These are phyloP conservation scores for Invenusta paracnida DNA, from an alignment of 2,888 invertebrate species.

Conservation along the genomic window DNA sequence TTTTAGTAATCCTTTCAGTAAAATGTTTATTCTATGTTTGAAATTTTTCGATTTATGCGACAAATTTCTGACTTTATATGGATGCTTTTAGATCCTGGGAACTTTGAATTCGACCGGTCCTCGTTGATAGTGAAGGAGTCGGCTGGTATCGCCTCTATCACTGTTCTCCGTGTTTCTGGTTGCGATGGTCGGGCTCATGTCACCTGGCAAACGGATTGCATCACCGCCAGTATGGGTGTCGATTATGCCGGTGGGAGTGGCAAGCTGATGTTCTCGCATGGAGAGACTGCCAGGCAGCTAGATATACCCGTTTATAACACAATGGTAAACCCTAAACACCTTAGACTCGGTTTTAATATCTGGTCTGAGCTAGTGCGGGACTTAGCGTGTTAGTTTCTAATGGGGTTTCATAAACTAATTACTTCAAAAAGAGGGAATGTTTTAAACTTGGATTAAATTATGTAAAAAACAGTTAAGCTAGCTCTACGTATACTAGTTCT, in stretches of 20 bases:
- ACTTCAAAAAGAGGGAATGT: too few relatives aligned
- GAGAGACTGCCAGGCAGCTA: constrained; percentile 63
- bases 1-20: too few relatives aligned
- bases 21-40: too few relatives aligned
- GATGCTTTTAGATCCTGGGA: constrained; percentile 63
- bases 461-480: too few relatives aligned
- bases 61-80: too few relatives aligned
- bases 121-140: constrained; percentile 65
- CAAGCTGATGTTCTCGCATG: constrained; percentile 59
- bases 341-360: too few relatives aligned
- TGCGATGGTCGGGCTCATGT: constrained; percentile 64
- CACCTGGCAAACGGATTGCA: constrained; percentile 65
- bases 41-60: too few relatives aligned
- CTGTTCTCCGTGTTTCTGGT: constrained; percentile 63
- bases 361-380: too few relatives aligned
- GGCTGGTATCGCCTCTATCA: constrained; percentile 62
- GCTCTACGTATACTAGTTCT: too few relatives aligned
- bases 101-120: constrained; percentile 64
- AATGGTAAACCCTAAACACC: constrained; percentile 61
- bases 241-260: constrained; percentile 65
- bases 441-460: too few relatives aligned
- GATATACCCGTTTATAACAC: constrained; percentile 65
- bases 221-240: constrained; percentile 63
- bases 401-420: too few relatives aligned
- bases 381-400: too few relatives aligned